A percentile compares a stretch with the other conserved stretches of the same genome.
Conservation (phyloP, 2,888 invertebrate genomes). For the Papilio gigon region DNA sequence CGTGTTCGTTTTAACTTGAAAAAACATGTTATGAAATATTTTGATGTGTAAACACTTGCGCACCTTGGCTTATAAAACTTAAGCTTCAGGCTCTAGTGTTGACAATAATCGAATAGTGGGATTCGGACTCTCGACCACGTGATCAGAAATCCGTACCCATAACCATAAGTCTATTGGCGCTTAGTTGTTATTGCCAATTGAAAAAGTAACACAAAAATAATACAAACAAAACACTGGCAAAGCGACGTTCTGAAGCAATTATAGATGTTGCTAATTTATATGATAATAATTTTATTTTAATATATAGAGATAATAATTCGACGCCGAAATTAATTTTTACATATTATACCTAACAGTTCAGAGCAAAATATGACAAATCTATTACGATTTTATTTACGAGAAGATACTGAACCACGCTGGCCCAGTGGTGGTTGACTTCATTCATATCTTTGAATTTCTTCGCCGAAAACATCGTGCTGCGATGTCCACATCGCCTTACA, state of each 20-base stretch:
- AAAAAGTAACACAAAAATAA: background rate
- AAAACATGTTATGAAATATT: conserved; percentile 16
- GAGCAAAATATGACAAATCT: background rate
- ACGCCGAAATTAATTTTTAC: conserved; percentile 4
- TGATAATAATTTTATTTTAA: conserved; percentile 19
- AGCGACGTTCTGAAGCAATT: background rate
- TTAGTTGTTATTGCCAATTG: too few species aligned
- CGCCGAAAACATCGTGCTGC: too few species aligned
- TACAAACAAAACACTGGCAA: background rate
- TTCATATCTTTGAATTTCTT: too few species aligned
- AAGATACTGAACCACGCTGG: too few species aligned
- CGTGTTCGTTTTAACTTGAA: conserved; percentile 23
- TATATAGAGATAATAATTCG: conserved; percentile 4
- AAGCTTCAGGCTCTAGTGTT: too few species aligned
- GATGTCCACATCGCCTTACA: too few species aligned
- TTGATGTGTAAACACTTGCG: background rate
- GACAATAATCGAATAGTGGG: too few species aligned
- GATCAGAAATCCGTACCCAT: too few species aligned
- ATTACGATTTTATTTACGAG: too few species aligned
- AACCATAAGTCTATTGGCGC: too few species aligned
- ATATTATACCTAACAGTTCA: background rate
- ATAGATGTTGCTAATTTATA: conserved; percentile 17
- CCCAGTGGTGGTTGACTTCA: too few species aligned
- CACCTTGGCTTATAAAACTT: background rate
- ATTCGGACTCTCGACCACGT: too few species aligned